These are phyloP conservation scores for Apodemia mormo DNA, from an alignment of 2,888 invertebrate species.

Conservation along the genomic window DNA sequence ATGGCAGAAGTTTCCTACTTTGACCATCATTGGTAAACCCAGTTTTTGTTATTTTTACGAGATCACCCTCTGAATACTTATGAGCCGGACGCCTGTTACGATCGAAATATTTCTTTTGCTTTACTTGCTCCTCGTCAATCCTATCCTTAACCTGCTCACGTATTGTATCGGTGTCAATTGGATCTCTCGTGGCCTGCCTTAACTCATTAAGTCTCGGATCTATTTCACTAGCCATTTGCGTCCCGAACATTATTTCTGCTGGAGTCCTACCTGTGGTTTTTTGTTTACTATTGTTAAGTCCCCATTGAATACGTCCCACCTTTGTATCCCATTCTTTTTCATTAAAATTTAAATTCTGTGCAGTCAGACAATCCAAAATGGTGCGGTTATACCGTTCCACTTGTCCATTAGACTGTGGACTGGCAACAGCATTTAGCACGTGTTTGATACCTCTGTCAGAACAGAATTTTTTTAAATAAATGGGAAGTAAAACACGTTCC, in stretches of 20 bases:
- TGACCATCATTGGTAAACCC: background rate
- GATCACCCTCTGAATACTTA: background rate
- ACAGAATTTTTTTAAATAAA: slow-evolving; percentile 22
- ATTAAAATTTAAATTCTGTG: slow-evolving; percentile 38
- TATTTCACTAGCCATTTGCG: slow-evolving; percentile 29
- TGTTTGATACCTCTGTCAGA: slow-evolving; percentile 28
- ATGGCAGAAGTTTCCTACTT: background rate
- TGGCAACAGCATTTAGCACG: slow-evolving; percentile 35
- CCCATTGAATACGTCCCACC: slow-evolving; percentile 41
- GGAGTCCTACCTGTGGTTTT: slow-evolving; percentile 39
- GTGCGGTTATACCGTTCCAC: slow-evolving; percentile 28
- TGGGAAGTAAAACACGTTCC: slow-evolving; percentile 32
- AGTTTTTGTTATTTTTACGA: background rate
- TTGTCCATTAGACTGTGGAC: slow-evolving; percentile 32
- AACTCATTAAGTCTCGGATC: background rate
- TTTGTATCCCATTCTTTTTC: slow-evolving; percentile 50
- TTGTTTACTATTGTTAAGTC: slow-evolving; percentile 42
- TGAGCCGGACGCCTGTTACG: background rate
- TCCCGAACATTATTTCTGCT: slow-evolving; percentile 35
- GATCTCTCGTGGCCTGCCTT: background rate
- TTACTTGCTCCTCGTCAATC: background rate
- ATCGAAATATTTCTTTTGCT: background rate
- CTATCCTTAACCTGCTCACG: background rate
- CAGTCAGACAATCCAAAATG: slow-evolving; percentile 36
- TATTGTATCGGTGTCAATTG: background rate